Evolutionary conservation across 2,113 vertebrate species (phyloP).

Genomic region (Otolemur garnettii): DNA sequence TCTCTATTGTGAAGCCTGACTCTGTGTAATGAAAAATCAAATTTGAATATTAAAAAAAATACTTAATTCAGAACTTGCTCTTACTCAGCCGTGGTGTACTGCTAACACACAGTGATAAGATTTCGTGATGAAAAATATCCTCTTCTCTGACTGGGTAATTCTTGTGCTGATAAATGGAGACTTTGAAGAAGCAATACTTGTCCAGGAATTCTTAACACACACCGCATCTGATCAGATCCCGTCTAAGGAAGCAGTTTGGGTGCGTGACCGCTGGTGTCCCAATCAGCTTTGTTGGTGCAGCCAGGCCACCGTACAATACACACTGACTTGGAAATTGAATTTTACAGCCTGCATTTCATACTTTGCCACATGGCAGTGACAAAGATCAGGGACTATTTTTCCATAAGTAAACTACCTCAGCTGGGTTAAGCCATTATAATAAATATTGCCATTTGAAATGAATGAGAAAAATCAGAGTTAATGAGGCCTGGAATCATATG

Average conservation of each 20-base stretch:
- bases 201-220: neutral
- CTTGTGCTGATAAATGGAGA: constrained; percentile 64
- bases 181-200: constrained; percentile 26
- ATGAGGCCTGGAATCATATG: constrained; percentile 42
- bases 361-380: neutral
- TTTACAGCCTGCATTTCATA: neutral
- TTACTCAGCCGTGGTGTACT: neutral
- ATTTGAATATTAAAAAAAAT: constrained; percentile 74
- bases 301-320: neutral
- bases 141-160: neutral
- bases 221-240: neutral
- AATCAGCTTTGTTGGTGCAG: constrained; percentile 30
- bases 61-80: constrained; percentile 44
- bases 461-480: constrained; percentile 74
- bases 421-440: constrained; percentile 49
- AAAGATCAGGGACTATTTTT: constrained; percentile 42
- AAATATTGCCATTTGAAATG: constrained; percentile 62
- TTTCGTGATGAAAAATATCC: neutral
- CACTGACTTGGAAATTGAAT: constrained; percentile 20
- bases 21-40: constrained; percentile 76
- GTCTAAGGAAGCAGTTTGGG: constrained; percentile 23
- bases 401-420: constrained; percentile 39
- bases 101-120: neutral
- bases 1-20: constrained; percentile 35
- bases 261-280: neutral